Percentiles rank a stretch among this genome's conserved stretches.
Evolutionary conservation across 1,140 invertebrate genomes (phyloP).

Genomic region (Lordiphosa clarofinis): DNA sequence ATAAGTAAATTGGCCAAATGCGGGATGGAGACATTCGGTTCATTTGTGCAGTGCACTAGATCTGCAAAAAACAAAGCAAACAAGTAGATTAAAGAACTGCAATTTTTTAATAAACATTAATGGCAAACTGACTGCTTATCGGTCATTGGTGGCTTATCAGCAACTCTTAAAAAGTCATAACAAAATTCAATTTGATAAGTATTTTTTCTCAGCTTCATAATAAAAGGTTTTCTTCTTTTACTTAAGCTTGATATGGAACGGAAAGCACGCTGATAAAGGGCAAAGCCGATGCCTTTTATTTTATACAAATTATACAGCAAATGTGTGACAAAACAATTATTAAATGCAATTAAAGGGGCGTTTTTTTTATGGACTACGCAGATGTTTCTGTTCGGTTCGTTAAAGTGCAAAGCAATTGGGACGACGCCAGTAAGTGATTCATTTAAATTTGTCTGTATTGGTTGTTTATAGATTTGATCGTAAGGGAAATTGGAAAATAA

Average conservation of each 20-base stretch:
- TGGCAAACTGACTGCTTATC: no score
- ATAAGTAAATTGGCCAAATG: slow-evolving; percentile 98
- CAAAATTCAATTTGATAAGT: no score
- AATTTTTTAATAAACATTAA: background rate
- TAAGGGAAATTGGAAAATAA: no score
- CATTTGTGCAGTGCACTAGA: slow-evolving; percentile 99
- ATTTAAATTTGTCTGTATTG: slow-evolving; percentile 1
- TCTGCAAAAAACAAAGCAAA: slow-evolving; percentile 83
- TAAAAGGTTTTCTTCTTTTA: no score
- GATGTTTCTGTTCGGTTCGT: slow-evolving; percentile 16
- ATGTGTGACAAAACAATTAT: slow-evolving; percentile 23
- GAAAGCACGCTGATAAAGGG: no score
- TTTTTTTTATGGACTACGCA: slow-evolving; percentile 19
- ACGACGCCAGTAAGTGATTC: slow-evolving; percentile 23
- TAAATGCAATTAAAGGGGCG: slow-evolving; percentile 29
- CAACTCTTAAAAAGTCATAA: no score
- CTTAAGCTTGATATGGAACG: no score
- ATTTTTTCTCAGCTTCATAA: no score
- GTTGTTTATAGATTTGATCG: background rate
- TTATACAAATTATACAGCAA: background rate
- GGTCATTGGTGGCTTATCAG: no score
- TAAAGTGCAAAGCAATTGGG: no score
- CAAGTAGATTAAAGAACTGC: background rate
- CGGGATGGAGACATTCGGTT: slow-evolving; percentile 99
- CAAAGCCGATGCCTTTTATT: no score